These are phyloP conservation scores for Cephus runcator DNA, from an alignment of 2,888 invertebrate species.

Conservation along the genomic window DNA sequence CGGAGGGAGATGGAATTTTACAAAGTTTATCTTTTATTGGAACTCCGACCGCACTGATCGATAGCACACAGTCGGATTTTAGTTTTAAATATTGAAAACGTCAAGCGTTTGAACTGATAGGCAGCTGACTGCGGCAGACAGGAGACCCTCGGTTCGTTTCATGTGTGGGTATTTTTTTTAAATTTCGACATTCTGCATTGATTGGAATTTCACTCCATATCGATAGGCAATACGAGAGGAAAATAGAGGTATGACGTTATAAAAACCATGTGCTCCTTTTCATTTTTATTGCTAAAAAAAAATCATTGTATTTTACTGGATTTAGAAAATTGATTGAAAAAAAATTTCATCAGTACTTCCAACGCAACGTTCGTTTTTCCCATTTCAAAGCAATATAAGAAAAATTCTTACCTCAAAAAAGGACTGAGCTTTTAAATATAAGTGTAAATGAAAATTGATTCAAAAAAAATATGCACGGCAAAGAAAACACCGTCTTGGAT, in stretches of 20 bases:
- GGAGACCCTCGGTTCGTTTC: not conserved
- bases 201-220: conserved; percentile 38
- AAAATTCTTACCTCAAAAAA: not conserved
- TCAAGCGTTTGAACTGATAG: conserved; percentile 45
- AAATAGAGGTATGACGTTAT: not conserved
- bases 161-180: conserved; percentile 33
- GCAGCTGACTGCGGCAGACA: conserved; percentile 22
- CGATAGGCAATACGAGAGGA: not conserved
- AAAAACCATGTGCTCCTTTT: not conserved
- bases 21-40: conserved; percentile 5
- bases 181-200: conserved; percentile 41
- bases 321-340: not conserved
- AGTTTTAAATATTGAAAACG: conserved; percentile 46
- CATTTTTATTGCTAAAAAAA: not conserved
- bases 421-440: not conserved
- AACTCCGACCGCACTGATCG: not conserved
- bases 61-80: conserved; percentile 4
- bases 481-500: not conserved
- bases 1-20: not conserved
- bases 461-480: not conserved
- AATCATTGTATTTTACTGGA: not conserved
- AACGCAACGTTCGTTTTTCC: not conserved
- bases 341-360: not conserved
- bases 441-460: not conserved
- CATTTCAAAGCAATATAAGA: not conserved